Base-by-base conservation (phyloP, 1,140 invertebrate species). In the Solenopsis fugax region DNA sequence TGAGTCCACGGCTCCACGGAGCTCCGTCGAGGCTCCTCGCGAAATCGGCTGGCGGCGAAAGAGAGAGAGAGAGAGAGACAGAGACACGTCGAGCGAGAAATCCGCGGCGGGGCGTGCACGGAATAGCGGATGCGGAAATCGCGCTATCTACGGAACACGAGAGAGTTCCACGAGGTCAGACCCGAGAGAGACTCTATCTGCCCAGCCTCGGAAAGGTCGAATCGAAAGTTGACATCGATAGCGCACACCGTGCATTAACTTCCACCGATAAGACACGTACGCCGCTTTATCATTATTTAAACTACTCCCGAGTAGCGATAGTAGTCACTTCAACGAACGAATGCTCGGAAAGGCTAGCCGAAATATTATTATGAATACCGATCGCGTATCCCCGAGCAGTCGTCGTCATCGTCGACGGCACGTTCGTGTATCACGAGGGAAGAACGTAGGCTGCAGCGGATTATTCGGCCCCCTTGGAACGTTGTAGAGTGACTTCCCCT, bases 381-480 rank as follows among this genome's bases (percentile, higher is more conserved):
- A 48, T 64, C 77, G 62, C 34, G 60, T 18, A 34, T 52, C 18
- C 64, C 71, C 64, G 54, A 89, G 75, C 18, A 69, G 77, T 62
- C 88, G 60, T 77, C 50, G 60, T 77, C 50, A 60, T 69, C 72
- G 77, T 2, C 12, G 48, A 10, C 54, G 56, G 54, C 37, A 52
- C 62, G 54, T 72, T 82, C 87, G 54, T 69, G 67, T 29, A 12
- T 87, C 87, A 85, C 81, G 60, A 77, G 73, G 67, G 12, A 52
- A 21, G 21, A 24, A 21, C 72, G 34, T 3, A 50, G 48, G 69
- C 69, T 48, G 50, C 88, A 60, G 52, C 60, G 60, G 78, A 91
- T 90, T 90, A 91, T 86, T 84, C 90, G 77, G 82, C 67, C 89
- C 89, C 90, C 86, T 85, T 90, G 77, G 13, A 87, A 88, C 78